Evolutionary conservation across 1,140 invertebrate species (phyloP), one percentile per base, ranked within the genome.

Genomic region (Phymorhynchus buccinoides): DNA sequence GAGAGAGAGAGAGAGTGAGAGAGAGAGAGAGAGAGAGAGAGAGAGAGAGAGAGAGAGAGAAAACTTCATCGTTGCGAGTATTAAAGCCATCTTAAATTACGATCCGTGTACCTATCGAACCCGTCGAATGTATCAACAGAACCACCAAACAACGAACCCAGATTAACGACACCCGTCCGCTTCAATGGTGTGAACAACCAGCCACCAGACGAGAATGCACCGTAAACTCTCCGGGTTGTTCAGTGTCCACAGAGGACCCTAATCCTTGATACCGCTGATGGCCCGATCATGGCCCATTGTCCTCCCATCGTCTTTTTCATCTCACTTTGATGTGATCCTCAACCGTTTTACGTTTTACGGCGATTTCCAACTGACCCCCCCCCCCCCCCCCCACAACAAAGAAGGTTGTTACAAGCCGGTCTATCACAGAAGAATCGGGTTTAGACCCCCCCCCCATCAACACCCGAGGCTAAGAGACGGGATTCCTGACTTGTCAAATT

Each of bases 291-390:
- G 16, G 73, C 3, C 9, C 35, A 71, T 37, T 32, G 68, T 75
- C 35, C 73, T 30, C 37, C 6, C 68, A n/a, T 32, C 4, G 30
- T 27, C 39, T 22, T 39, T 75, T 75, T 75, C 73, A 75, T 75
- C 73, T 75, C 73, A 75, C 73, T 75, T 75, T 75, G 73, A 75
- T 75, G 73, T 75, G 16, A 41, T 39, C 73, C 27, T 75, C 73
- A 75, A 75, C 73, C n/a, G n/a, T n/a, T n/a, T n/a, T n/a, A 75
- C 73, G 68, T 71, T 37, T n/a, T 12, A 71, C 68, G 6, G 68
- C 68, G 35, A 6, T 32, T 71, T 71, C n/a, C 30, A 71, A 32
- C 30, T 22, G 30, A 71, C 35, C 18, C 30, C 32, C 37, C 6
- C 37, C 73, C n/a, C n/a, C n/a, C n/a, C n/a, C n/a, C n/a, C n/a